Percentiles rank a stretch among this genome's conserved stretches.
phyloP scores from a whole-genome alignment of 1,140 invertebrate genomes.

The Cyphomyrmex costatus region DNA sequence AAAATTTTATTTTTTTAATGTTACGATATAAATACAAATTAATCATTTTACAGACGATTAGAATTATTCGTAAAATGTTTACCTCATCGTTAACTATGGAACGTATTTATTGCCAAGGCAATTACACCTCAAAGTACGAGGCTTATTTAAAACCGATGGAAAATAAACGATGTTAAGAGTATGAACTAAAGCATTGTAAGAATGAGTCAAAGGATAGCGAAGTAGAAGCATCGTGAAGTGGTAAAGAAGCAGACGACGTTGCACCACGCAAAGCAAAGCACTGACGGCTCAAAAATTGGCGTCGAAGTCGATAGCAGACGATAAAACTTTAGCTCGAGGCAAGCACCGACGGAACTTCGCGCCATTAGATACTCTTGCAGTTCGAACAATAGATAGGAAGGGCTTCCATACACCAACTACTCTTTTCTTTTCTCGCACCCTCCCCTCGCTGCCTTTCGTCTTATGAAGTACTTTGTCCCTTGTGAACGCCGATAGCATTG shows the following conservation, averaged over 20 bases:
- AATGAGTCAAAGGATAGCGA: slow-evolving; percentile 35
- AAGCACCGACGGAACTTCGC: slow-evolving; percentile 79
- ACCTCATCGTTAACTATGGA: not conserved
- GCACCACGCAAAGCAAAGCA: slow-evolving; percentile 64
- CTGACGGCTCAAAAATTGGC: slow-evolving; percentile 75
- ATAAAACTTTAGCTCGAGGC: slow-evolving; percentile 79
- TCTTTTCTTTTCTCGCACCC: slow-evolving; percentile 48
- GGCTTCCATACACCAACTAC: slow-evolving; percentile 35
- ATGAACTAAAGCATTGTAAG: not conserved
- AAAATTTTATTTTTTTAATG: not conserved
- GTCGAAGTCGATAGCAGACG: slow-evolving; percentile 70
- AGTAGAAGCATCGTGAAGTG: slow-evolving; percentile 31
- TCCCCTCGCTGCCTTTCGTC: slow-evolving; percentile 33
- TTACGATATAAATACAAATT: not conserved
- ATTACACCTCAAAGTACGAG: not conserved
- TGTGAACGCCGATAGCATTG: slow-evolving; percentile 54
- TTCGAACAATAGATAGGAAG: slow-evolving; percentile 76
- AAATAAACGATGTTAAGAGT: slow-evolving; percentile 26
- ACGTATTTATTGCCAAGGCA: not conserved
- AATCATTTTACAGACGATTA: not conserved
- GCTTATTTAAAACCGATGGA: slow-evolving; percentile 19
- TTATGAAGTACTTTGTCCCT: slow-evolving; percentile 60
- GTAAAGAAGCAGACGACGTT: slow-evolving; percentile 44
- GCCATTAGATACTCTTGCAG: slow-evolving; percentile 81
- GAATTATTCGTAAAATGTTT: not conserved